Conservation (phyloP, 2,113 vertebrate genomes). For the Sinosuthora webbiana region DNA sequence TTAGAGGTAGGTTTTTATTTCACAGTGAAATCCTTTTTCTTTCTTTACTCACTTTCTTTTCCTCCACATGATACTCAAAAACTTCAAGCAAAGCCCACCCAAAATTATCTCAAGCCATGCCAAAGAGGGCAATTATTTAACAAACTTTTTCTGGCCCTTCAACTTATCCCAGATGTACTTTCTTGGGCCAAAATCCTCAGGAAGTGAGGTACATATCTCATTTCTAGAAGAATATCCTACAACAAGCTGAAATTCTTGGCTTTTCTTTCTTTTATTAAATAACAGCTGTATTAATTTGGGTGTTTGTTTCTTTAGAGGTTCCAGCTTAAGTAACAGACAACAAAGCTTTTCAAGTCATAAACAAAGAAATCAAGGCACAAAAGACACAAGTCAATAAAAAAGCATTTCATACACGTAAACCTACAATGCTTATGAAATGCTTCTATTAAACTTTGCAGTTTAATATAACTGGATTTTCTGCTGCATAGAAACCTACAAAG, state of each 20-base stretch:
- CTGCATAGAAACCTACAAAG: not conserved
- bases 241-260: not conserved
- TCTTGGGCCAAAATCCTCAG: not conserved
- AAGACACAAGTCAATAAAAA: not conserved
- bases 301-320: not conserved
- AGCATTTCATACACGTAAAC: not conserved
- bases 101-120: not conserved
- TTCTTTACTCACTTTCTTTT: not conserved
- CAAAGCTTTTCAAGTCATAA: not conserved
- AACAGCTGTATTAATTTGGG: not conserved
- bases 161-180: not conserved
- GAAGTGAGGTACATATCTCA: not conserved
- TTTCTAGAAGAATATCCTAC: not conserved
- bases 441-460: not conserved
- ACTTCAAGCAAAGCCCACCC: not conserved
- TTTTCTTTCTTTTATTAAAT: not conserved
- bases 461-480: not conserved
- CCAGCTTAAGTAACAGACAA: not conserved
- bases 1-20: not conserved
- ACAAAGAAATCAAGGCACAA: not conserved
- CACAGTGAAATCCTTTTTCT: not conserved
- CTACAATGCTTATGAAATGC: not conserved
- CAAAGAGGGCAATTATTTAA: not conserved
- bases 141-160: not conserved
- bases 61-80: not conserved